Conservation (phyloP, 2,888 invertebrate species). For the Linnaemya tessellans region DNA sequence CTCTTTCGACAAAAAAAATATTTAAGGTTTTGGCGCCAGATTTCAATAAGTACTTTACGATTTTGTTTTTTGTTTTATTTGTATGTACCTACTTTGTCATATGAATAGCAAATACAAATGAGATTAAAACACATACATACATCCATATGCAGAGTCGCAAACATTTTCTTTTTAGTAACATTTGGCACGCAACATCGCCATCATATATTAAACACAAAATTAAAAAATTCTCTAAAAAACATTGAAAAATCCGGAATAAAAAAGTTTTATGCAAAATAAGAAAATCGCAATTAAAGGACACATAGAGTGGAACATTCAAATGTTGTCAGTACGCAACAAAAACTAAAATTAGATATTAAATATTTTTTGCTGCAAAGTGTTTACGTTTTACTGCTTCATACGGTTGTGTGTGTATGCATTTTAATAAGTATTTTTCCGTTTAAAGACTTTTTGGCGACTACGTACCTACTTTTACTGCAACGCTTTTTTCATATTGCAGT, state of each 20-base stretch:
- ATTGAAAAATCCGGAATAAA: neutral
- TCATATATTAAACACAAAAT: conserved; percentile 38
- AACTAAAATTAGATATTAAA: conserved; percentile 17
- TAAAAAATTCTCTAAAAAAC: conserved; percentile 18
- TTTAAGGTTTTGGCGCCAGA: conserved; percentile 57
- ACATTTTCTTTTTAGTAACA: conserved; percentile 45
- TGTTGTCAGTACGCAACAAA: conserved; percentile 1
- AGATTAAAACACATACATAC: conserved; percentile 5
- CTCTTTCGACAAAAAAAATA: conserved; percentile 29
- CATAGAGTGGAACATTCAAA: neutral
- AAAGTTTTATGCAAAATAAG: conserved; percentile 14
- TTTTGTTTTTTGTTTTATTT: conserved; percentile 47
- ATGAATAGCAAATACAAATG: conserved; percentile 53
- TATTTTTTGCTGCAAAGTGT: conserved; percentile 16
- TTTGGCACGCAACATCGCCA: conserved; percentile 68
- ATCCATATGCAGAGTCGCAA: neutral
- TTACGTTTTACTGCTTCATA: neutral
- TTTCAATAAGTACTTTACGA: conserved; percentile 58
- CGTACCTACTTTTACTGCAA: conserved; percentile 3
- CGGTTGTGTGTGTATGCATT: neutral
- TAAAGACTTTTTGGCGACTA: conserved; percentile 52
- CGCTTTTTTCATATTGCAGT: neutral
- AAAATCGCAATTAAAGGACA: conserved; percentile 39
- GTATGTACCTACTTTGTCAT: conserved; percentile 49
- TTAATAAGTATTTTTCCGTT: conserved; percentile 13